Base-by-base conservation (phyloP, 2,888 invertebrate species). In the Agriopis aurantiaria region DNA sequence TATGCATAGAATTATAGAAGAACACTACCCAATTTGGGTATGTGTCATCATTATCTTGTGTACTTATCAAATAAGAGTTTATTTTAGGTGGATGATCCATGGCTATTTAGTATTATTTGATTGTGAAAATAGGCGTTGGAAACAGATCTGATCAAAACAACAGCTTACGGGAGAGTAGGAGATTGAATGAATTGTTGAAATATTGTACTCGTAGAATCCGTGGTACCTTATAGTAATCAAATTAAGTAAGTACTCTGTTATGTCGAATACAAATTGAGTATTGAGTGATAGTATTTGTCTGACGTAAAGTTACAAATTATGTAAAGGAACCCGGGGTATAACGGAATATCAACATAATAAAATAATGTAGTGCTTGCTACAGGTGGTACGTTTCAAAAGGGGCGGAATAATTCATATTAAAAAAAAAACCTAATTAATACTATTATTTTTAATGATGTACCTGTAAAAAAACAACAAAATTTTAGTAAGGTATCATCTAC, bases 181-280 rank as follows among this genome's bases (percentile, higher is more conserved):
- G 3, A 23, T 23, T 52, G 8, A 40, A n/a, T 55, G n/a, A 41
- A 14, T 40, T 55, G 40, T 55, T 53, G 1, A 2, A 52, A 23
- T 52, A 17, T 52, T 23, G 10, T 46, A 3, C 43, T 10, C 9
- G 17, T 23, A 2, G 52, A 33, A 12, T 23, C 52, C 52, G 33
- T 51, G 14, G 51, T 51, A 51, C 0, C 52, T 8, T n/a, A 41
- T 55, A n/a, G 40, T 55, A 55, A 55, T 55, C 55, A 55, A 55
- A 40, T 55, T 55, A 55, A 55, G n/a, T 55, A 55, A 40, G 53
- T 53, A 11, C 8, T 2, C 7, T 2, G 17, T n/a, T 40, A 1
- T 41, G 33, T 6, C 12, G 11, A 40, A n/a, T 55, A 55, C 55
- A 55, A 55, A 23, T 23, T 23, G 17, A 23, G 17, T 23, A 23